phyloP scores from a whole-genome alignment of 2,797 vertebrate species.

The Hemitrygon akajei region DNA sequence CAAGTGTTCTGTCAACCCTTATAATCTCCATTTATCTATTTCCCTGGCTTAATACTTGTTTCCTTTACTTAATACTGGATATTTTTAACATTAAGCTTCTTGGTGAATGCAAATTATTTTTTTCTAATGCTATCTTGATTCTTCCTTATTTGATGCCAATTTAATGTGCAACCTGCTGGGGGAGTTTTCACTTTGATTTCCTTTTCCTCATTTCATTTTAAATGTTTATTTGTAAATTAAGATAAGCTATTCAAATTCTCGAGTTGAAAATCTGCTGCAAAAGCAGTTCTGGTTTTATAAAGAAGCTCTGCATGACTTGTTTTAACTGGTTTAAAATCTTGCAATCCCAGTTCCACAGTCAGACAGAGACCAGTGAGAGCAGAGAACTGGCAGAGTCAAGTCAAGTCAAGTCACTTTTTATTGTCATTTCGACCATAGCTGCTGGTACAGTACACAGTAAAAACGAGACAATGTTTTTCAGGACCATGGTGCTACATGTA shows the following conservation, averaged over 20 bases:
- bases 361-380: neutral
- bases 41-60: neutral
- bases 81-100: neutral
- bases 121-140: neutral
- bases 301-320: neutral
- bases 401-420: too few relatives aligned
- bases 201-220: neutral
- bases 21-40: neutral
- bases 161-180: neutral
- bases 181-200: neutral
- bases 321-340: neutral
- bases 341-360: neutral
- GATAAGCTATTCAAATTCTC: neutral
- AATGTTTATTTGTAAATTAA: neutral
- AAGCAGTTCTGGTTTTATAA: too few relatives aligned
- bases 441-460: too few relatives aligned
- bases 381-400: neutral
- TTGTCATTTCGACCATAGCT: too few relatives aligned
- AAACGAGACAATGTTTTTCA: too few relatives aligned
- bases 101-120: neutral
- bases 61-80: neutral
- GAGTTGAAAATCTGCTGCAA: neutral
- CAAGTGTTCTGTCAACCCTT: too few relatives aligned
- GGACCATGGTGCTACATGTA: too few relatives aligned
- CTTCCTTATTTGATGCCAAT: neutral